phyloP scores from a whole-genome alignment of 2,113 vertebrate species.

The Sus scrofa region T2T-Sscrofa CM000826.6:108983001-108983500 shows the following conservation, averaged over 20 bases:
- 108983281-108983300: neutral
- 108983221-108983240: neutral
- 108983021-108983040: conserved; percentile 26
- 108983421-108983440: neutral
- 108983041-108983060: conserved; percentile 6
- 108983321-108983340: neutral
- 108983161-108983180: neutral
- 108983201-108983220: conserved; percentile 35
- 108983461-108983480: conserved; percentile 21
- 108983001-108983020: neutral
- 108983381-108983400: neutral
- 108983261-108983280: neutral
- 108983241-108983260: neutral
- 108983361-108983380: neutral
- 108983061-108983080: neutral
- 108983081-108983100: neutral
- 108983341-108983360: conserved; percentile 10
- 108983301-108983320: neutral
- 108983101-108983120: neutral
- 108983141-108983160: neutral
- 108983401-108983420: neutral
- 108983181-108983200: neutral
- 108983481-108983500: neutral
- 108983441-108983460: neutral
- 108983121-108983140: conserved; percentile 6